These are phyloP conservation scores for Drosophila rufa DNA, from an alignment of 1,140 invertebrate species.

Conservation along the genomic window DNA sequence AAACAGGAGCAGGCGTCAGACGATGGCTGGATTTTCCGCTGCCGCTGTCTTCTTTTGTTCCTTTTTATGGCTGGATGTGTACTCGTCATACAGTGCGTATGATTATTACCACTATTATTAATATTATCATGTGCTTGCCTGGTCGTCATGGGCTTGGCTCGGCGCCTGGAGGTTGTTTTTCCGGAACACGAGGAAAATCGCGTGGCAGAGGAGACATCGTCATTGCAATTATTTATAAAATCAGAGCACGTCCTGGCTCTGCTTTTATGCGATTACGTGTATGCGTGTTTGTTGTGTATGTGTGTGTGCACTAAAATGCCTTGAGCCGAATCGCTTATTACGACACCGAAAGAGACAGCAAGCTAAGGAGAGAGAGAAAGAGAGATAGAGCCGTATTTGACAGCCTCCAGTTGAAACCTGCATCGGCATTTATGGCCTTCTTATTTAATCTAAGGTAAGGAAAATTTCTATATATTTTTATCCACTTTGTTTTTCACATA, in stretches of 20 bases:
- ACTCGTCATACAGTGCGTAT: slow-evolving; percentile 78
- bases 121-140: slow-evolving; percentile 77
- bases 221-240: slow-evolving; percentile 82
- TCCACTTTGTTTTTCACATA: slow-evolving; percentile 2
- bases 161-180: slow-evolving; percentile 52
- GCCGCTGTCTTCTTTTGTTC: slow-evolving; percentile 22
- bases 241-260: slow-evolving; percentile 78
- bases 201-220: slow-evolving; percentile 43
- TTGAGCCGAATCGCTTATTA: slow-evolving; percentile 73
- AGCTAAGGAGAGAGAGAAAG: slow-evolving; percentile 3
- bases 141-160: slow-evolving; percentile 33
- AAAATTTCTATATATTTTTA: slow-evolving; percentile 3
- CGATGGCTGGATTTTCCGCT: slow-evolving; percentile 24
- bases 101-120: slow-evolving; percentile 84
- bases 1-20: slow-evolving; percentile 59
- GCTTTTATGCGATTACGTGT: slow-evolving; percentile 77
- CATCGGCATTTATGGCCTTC: background rate
- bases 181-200: slow-evolving; percentile 16
- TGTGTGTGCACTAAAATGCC: slow-evolving; percentile 69
- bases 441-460: slow-evolving; percentile 8
- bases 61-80: slow-evolving; percentile 25
- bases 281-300: slow-evolving; percentile 20
- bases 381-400: slow-evolving; percentile 44
- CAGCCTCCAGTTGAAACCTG: slow-evolving; percentile 30
- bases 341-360: slow-evolving; percentile 43